Evolutionary conservation across 2,113 vertebrate genomes (phyloP), one percentile per base, ranked within the genome.

Genomic region (Ceyx melanurus): DNA sequence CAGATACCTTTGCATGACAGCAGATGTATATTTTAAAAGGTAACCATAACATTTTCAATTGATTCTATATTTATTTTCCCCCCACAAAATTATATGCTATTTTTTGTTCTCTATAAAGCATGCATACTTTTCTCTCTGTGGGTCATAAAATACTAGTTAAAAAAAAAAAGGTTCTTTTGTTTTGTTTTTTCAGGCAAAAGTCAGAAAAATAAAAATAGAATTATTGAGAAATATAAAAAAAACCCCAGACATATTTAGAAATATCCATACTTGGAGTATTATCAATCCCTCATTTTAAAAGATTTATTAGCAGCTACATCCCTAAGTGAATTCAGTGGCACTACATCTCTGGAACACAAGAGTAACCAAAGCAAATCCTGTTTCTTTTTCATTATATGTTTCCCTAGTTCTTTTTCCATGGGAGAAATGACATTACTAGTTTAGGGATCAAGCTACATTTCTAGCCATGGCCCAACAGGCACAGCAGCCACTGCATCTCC

Each of bases 141-240:
- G 17, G 57, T 19, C 56, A 82, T 77, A 43, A 58, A 90, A 42
- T 91, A 57, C 51, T 60, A 73, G 81, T 88, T 71, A 29, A 35
- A 88, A 89, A 67, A 73, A 84, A 84, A 89, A 67, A 11, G 13
- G 0, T 33, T 83, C 71, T 89, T 46, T 31, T 42, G 6, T 13
- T 28, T 20, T 26, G 72, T 60, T 74, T 74, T 23, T 92, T 83
- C 53, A 86, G 53, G 71, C 75, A 88, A 86, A 95, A 94, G 77
- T 92, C 78, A 91, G 86, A 82, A 92, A 95, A 96, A 88, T 88
- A 89, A 86, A 95, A 94, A 75, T 20, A 78, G 61, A 85, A 88
- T 88, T 94, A 80, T 76, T 95, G 94, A 94, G 87, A 93, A 96
- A 93, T 71, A 80, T 53, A 82, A 56, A 80, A 94, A 90, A 54